Conservation (phyloP, 2,113 vertebrate species). For the Tiliqua scincoides region DNA sequence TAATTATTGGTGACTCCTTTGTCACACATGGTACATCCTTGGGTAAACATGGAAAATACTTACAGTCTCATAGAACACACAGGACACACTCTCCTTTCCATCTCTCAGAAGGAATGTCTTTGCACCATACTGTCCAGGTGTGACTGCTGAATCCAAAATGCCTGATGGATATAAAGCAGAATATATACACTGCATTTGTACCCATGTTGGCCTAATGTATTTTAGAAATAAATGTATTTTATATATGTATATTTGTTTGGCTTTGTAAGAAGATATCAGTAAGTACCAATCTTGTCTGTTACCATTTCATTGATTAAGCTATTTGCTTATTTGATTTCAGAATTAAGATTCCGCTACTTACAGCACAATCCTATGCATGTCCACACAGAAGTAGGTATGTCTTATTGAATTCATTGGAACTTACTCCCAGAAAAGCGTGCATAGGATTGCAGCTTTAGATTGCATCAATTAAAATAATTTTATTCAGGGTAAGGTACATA, state of each 20-base stretch:
- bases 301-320: neutral
- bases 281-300: neutral
- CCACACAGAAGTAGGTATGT: too few relatives aligned
- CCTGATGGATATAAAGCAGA: constrained; percentile 66
- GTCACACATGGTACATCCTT: neutral
- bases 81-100: constrained; percentile 83
- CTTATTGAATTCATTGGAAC: too few relatives aligned
- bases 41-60: constrained; percentile 66
- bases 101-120: constrained; percentile 94
- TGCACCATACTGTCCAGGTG: constrained; percentile 81
- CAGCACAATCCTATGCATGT: neutral
- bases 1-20: neutral
- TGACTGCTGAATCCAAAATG: constrained; percentile 93
- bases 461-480: neutral
- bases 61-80: constrained; percentile 94
- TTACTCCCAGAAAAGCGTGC: too few relatives aligned
- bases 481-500: neutral
- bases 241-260: neutral
- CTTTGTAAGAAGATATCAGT: too few relatives aligned
- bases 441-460: too few relatives aligned
- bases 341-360: neutral
- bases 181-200: neutral
- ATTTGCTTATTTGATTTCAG: neutral
- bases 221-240: neutral
- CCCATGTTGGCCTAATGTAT: neutral